phyloP scores from a whole-genome alignment of 2,113 vertebrate genomes.

The Alexandromys fortis region DNA sequence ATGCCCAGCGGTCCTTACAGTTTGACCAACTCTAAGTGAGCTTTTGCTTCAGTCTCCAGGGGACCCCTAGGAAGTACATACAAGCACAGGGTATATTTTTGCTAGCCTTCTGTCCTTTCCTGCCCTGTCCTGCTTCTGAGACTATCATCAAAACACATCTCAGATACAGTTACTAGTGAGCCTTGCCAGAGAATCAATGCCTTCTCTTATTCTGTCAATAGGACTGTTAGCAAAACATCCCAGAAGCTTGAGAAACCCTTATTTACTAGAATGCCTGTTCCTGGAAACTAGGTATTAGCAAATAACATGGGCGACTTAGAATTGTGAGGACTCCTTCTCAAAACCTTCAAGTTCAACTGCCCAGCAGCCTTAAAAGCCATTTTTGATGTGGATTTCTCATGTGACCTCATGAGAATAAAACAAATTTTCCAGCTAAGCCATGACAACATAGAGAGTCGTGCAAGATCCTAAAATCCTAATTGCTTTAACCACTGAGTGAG shows the following conservation, averaged over 20 bases:
- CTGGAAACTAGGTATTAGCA: background rate
- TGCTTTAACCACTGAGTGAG: background rate
- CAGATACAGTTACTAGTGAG: background rate
- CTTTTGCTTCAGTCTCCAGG: background rate
- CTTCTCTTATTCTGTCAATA: background rate
- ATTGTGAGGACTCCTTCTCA: background rate
- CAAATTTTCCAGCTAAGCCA: background rate
- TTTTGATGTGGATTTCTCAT: background rate
- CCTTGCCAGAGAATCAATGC: background rate
- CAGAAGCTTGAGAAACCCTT: background rate
- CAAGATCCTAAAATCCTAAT: background rate
- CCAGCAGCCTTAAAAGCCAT: background rate
- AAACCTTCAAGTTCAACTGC: background rate
- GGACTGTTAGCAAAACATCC: background rate
- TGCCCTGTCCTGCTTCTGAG: background rate
- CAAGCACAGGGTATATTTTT: fast-evolving
- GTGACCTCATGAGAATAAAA: background rate
- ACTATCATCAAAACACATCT: background rate
- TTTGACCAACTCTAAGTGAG: background rate
- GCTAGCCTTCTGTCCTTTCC: background rate
- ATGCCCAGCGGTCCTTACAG: fast-evolving
- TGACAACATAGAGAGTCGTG: background rate
- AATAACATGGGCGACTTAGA: background rate
- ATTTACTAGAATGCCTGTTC: background rate
- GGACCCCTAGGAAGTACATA: background rate